Conservation (phyloP, 2,888 invertebrate species). For the Allygus modestus region DNA sequence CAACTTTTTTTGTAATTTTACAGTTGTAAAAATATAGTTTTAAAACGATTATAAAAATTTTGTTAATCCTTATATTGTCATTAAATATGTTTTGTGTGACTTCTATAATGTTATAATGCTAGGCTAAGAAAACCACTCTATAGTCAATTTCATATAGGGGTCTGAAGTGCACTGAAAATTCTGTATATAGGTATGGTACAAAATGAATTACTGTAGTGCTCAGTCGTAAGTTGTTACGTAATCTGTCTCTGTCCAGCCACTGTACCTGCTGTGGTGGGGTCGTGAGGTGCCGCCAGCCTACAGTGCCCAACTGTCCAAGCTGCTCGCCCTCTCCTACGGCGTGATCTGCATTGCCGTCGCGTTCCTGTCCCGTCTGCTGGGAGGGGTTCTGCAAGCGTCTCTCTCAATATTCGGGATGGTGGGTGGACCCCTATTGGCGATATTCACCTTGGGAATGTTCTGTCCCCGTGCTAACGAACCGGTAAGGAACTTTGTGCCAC, state of each 20-base stretch:
- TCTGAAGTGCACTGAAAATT: too few relatives aligned
- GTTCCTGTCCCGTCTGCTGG: conserved; percentile 82
- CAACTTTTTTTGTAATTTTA: too few relatives aligned
- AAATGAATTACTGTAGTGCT: too few relatives aligned
- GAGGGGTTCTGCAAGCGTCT: conserved; percentile 79
- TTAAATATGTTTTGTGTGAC: too few relatives aligned
- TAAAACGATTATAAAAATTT: too few relatives aligned
- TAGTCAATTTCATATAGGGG: too few relatives aligned
- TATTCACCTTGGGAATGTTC: conserved; percentile 85
- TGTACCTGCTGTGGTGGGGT: conserved; percentile 40
- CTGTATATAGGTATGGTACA: too few relatives aligned
- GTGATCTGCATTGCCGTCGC: conserved; percentile 81
- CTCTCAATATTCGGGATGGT: conserved; percentile 71
- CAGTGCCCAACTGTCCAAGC: conserved; percentile 51
- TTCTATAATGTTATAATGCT: too few relatives aligned
- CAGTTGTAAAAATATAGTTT: too few relatives aligned
- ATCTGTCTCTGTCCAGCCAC: conserved; percentile 56
- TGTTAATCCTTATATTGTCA: too few relatives aligned
- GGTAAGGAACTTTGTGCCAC: conserved; percentile 75
- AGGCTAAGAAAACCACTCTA: too few relatives aligned
- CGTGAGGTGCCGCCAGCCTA: conserved; percentile 14
- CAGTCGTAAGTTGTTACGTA: too few relatives aligned
- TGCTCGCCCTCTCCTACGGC: conserved; percentile 59
- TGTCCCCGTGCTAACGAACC: conserved; percentile 83
- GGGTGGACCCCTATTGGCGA: conserved; percentile 84